These are phyloP conservation scores for Halichoerus grypus DNA, from an alignment of 2,113 vertebrate genomes.

Conservation along the genomic window DNA sequence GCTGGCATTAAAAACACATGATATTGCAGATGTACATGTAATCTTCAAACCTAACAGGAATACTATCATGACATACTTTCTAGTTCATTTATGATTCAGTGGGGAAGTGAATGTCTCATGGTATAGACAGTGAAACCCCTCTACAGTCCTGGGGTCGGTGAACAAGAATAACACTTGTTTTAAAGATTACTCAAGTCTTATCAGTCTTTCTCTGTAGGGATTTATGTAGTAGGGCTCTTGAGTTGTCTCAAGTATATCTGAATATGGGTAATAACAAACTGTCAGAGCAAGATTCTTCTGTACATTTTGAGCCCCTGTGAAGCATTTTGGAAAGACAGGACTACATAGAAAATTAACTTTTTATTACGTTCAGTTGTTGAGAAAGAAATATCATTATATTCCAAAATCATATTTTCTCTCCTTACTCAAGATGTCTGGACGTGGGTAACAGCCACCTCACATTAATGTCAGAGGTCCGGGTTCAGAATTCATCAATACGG, in stretches of 20 bases:
- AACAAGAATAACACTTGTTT: not conserved
- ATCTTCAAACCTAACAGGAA: not conserved
- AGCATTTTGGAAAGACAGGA: slow-evolving; percentile 71
- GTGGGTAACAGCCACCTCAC: not conserved
- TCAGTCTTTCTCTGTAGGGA: not conserved
- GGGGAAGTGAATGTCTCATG: not conserved
- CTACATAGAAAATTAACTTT: slow-evolving; percentile 63
- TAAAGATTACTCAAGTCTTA: not conserved
- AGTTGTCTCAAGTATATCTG: not conserved
- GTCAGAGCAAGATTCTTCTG: not conserved
- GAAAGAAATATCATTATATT: slow-evolving; percentile 61
- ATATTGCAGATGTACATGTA: not conserved
- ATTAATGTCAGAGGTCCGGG: not conserved
- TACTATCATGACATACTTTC: not conserved
- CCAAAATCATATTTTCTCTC: not conserved
- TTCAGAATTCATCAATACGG: not conserved
- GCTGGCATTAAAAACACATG: not conserved
- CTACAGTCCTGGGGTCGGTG: not conserved
- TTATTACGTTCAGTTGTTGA: slow-evolving; percentile 59
- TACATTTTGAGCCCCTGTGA: not conserved
- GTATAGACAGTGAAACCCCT: slow-evolving; percentile 41
- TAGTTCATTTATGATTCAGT: not conserved
- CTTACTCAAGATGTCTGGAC: slow-evolving; percentile 36
- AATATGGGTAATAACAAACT: not conserved
- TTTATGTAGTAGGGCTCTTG: not conserved